Base-by-base conservation (phyloP, 2,113 vertebrate genomes). In the Epinephelus moara region DNA sequence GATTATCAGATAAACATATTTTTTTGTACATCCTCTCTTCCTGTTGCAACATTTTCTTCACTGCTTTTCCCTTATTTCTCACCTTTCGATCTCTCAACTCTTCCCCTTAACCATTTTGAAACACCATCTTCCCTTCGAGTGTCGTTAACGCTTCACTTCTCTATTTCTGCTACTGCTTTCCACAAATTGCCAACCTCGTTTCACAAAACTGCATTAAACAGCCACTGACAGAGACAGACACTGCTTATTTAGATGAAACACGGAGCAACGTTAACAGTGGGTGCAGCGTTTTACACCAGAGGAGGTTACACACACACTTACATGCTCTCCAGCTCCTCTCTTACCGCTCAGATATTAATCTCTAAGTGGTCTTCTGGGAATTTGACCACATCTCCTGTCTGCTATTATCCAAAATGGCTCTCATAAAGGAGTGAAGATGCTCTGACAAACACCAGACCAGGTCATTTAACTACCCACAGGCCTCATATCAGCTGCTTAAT, bases 311-410 rank as follows among this genome's bases (percentile, higher is more conserved):
- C 40, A 42, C 66, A 67, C 33, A 30, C 53, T 11, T 0, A 11
- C 40, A 59, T 23, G 12, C 42, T 60, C 64, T 10, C 23, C 66
- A 25, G 21, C 53, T 8, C 9, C 64, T 61, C 75, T 55, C 62
- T 67, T 37, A 18, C 53, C 14, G 75, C 66, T 78, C 42, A 52
- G 19, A 52, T 69, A 61, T 61, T 40, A 23, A 60, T 40, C 75
- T 69, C 21, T 25, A 27, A 78, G 66, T 61, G 55, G 55, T 50
- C 55, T 52, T 49, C 15, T 15, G 66, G n/a, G 76, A 47, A 57
- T 68, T 4, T 45, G 12, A 47, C 52, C 40, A 18, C 25, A 55
- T 1, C 42, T 50, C 21, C 21, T 37, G 56, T 52, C 42, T 12
- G 64, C 55, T 49, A n/a, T 19, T 25, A 19, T 52, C 56, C 11